phyloP scores from a whole-genome alignment of 2,888 invertebrate genomes.

The Habroteleia sp. region DNA sequence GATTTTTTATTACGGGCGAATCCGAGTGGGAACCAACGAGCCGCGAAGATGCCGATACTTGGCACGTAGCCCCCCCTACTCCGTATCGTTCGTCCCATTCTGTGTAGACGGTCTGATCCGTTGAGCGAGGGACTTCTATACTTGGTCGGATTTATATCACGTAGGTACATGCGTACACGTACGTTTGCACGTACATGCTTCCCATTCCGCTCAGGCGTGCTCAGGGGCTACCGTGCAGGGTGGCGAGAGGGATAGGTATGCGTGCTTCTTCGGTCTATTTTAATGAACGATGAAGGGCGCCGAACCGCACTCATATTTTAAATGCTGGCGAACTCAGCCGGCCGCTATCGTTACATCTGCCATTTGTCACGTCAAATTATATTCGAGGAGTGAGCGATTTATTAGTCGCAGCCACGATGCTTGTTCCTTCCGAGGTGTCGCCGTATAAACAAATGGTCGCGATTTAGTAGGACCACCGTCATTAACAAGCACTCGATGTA shows the following conservation, averaged over 20 bases:
- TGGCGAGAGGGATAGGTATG: constrained; percentile 61
- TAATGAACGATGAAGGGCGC: constrained; percentile 72
- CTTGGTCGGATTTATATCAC: constrained; percentile 64
- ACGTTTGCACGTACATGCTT: constrained; percentile 61
- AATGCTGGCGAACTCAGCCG: constrained; percentile 57
- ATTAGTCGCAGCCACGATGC: constrained; percentile 72
- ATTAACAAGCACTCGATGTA: constrained; percentile 70
- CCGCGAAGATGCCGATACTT: constrained; percentile 63
- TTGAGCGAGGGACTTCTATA: constrained; percentile 54
- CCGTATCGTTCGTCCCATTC: constrained; percentile 50
- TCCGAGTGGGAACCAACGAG: constrained; percentile 60
- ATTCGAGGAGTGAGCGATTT: constrained; percentile 72
- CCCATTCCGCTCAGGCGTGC: constrained; percentile 47
- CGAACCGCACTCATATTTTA: constrained; percentile 71
- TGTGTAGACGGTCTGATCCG: constrained; percentile 46
- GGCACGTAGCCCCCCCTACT: no score
- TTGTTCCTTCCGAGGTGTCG: constrained; percentile 74
- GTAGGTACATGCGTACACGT: constrained; percentile 64
- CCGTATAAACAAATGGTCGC: constrained; percentile 76
- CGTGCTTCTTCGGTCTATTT: constrained; percentile 69
- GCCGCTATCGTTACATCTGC: constrained; percentile 76
- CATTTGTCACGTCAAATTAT: constrained; percentile 79
- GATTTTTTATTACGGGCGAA: constrained; percentile 58
- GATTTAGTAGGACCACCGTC: constrained; percentile 76
- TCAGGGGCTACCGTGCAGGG: constrained; percentile 57